phyloP scores from a whole-genome alignment of 1,140 invertebrate species.

The Adelges cooleyi region DNA sequence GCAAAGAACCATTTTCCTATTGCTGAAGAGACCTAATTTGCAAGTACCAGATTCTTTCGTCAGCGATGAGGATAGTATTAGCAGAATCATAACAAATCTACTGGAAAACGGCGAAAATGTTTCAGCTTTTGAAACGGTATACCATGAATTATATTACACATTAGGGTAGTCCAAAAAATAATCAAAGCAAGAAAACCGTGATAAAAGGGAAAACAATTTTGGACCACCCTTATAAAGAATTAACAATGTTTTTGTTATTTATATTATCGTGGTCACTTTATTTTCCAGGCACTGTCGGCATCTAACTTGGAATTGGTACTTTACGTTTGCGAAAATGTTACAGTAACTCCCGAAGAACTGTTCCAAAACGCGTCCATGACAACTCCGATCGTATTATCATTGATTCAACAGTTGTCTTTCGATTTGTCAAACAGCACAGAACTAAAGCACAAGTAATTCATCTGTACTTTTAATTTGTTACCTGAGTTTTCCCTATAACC shows the following conservation, averaged over 20 bases:
- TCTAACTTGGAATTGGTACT: conserved; percentile 60
- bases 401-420: conserved; percentile 83
- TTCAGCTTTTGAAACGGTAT: conserved; percentile 9
- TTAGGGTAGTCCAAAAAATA: no score
- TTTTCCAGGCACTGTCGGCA: conserved; percentile 62
- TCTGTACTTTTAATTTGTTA: no score
- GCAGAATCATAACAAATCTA: background rate
- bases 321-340: conserved; percentile 72
- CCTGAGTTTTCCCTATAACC: no score
- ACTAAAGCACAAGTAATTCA: conserved; percentile 75
- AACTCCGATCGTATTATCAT: conserved; percentile 76
- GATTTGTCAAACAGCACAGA: conserved; percentile 75
- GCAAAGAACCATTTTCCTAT: conserved; percentile 6
- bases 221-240: no score
- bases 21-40: background rate
- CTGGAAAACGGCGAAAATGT: background rate
- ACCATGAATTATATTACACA: no score
- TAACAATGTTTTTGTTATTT: no score
- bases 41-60: background rate
- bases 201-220: no score
- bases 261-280: no score
- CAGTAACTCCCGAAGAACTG: conserved; percentile 60
- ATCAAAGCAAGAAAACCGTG: no score
- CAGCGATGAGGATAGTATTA: background rate
- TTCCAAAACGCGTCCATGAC: conserved; percentile 58